Evolutionary conservation across 2,888 invertebrate species (phyloP).

Genomic region (Metallyticus violacea): DNA sequence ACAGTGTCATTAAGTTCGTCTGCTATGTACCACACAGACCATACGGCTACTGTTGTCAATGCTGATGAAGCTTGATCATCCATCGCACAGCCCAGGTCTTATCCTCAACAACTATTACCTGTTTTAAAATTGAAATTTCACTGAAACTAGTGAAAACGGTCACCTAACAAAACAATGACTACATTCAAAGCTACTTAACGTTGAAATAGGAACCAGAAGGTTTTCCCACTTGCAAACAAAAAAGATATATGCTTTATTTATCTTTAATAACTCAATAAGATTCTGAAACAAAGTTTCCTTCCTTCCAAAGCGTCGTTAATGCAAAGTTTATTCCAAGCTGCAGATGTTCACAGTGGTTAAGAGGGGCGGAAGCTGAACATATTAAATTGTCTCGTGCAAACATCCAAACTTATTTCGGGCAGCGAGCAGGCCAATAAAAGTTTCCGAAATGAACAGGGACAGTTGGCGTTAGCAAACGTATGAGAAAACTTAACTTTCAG

Average conservation of each 20-base stretch:
- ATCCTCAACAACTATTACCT: too few relatives aligned
- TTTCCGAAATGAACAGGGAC: neutral
- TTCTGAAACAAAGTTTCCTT: neutral
- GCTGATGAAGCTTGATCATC: too few relatives aligned
- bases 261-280: neutral
- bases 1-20: too few relatives aligned
- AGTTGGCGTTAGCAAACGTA: neutral
- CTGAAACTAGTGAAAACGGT: too few relatives aligned
- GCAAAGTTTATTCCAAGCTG: neutral
- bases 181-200: too few relatives aligned
- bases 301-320: too few relatives aligned
- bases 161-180: too few relatives aligned
- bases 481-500: neutral
- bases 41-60: too few relatives aligned
- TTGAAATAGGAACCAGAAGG: too few relatives aligned
- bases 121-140: too few relatives aligned
- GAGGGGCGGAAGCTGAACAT: neutral
- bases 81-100: too few relatives aligned
- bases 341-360: neutral
- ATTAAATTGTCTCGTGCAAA: neutral
- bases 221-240: neutral
- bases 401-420: neutral
- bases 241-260: neutral
- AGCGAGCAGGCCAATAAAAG: neutral
- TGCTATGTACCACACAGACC: too few relatives aligned